Evolutionary conservation across 2,888 invertebrate genomes (phyloP).

Genomic region (Branchipolynoe longqiensis): DNA sequence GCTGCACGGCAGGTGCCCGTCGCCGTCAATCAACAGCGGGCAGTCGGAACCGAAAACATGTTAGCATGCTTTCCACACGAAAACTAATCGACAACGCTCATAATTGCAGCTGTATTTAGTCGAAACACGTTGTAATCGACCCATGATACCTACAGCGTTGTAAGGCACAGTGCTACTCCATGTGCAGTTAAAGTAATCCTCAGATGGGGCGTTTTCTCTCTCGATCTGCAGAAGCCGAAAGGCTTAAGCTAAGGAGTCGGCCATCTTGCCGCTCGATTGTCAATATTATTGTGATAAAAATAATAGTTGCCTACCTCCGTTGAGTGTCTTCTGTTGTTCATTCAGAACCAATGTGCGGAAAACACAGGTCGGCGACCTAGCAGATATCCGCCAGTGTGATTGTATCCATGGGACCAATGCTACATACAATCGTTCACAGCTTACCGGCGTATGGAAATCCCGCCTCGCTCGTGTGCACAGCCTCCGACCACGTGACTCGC

Average conservation of each 20-base stretch:
- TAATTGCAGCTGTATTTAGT: background rate
- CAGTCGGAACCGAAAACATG: background rate
- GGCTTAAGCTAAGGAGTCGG: background rate
- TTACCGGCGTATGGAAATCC: constrained; percentile 49
- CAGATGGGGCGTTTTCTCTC: constrained; percentile 17
- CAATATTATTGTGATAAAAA: constrained; percentile 46
- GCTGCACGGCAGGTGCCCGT: constrained; percentile 42
- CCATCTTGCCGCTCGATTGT: constrained; percentile 47
- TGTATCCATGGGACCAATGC: constrained; percentile 27
- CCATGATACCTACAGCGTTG: background rate
- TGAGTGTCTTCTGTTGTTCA: background rate
- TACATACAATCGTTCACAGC: constrained; percentile 32
- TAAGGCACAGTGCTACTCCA: background rate
- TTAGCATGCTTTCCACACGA: background rate
- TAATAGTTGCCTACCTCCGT: background rate
- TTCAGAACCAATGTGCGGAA: background rate
- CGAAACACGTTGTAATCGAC: too few relatives aligned
- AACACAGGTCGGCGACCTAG: background rate
- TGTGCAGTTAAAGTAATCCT: constrained; percentile 20
- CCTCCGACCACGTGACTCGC: constrained; percentile 24
- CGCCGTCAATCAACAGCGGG: background rate
- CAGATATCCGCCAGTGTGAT: constrained; percentile 2
- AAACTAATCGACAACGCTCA: background rate
- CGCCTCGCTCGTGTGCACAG: constrained; percentile 39
- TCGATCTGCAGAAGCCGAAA: too few relatives aligned